Base-by-base conservation (phyloP, 1,140 invertebrate genomes). In the Trichonephila clavipes region DNA sequence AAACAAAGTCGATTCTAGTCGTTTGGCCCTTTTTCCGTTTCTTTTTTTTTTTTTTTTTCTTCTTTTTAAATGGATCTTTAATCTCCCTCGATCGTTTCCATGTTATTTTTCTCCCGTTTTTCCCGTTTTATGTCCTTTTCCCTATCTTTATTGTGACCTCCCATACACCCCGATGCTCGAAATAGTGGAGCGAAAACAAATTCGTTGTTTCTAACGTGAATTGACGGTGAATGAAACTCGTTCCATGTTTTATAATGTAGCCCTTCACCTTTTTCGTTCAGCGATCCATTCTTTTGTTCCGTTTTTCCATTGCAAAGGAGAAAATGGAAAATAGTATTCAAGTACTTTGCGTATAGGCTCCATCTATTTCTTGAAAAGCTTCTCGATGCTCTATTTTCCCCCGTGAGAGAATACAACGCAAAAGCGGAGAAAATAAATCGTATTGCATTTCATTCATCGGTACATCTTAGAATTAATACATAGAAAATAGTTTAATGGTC, bases 1-100 rank as follows among this genome's bases (percentile, higher is more conserved):
- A 90, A 90, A 90, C 89, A 90, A 90, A 90, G 89, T 90, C 72
- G 89, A 90, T 90, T 81, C 89, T 81, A 62, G 72, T 62, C 40
- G 51, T 59, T 77, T 77, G 51, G 72, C 34, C 72, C 34, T 90
- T 82, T 90, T 5, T 28, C 88, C 40, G 3, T 89, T 77, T 44
- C 24, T 77, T n/a, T 58, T 58, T 77, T 61, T 59, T 72, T 44
- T 81, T 18, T 59, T 51, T 59, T 59, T 59, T 90, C 16, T 81
- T 81, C 28, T 18, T 88, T 66, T 90, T 81, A 90, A 90, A 90
- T 82, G 72, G 89, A 82, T 90, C 72, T 90, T 90, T 90, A 90
- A 90, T 90, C 89, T 90, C 89, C 44, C 51, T 34, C 89, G 69
- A 92, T 92, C 90, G 59, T 85, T 92, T 12, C 18, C 77, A 40